Base-by-base conservation (phyloP, 2,113 vertebrate species). In the Murina feae region DNA sequence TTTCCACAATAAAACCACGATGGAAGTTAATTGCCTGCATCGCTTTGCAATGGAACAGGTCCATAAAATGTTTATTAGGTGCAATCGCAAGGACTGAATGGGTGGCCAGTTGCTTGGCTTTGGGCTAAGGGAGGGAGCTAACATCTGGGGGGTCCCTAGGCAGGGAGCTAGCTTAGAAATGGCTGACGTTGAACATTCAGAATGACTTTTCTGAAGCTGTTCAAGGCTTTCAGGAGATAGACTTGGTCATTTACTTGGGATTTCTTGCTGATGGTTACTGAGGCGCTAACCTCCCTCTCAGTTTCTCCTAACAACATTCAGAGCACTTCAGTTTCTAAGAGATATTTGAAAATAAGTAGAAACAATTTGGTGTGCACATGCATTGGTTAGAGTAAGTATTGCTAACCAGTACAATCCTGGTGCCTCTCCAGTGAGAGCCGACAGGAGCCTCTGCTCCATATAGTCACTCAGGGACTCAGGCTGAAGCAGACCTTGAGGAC, bases 21-120 rank as follows among this genome's bases (percentile, higher is more conserved):
- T 68, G 75, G 80, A 69, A 87, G 92, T 80, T 95, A 95, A 96
- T 84, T 87, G 88, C 76, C 80, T 93, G 92, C 58, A 76, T 93
- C 25, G 8, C 79, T 94, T 71, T 66, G 90, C 82, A 23, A 55
- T 65, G 83, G 92, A 95, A 85, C 71, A 75, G 92, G 85, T 55
- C 89, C 90, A 72, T 95, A 93, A 95, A 92, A 89, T 78, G 90
- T 95, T 95, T 90, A 95, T 92, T 55, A 85, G 82, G 78, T 78
- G 53, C 72, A 60, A 42, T 49, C 3, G 1, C 17, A 23, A 51
- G 84, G 39, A 71, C 37, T 12, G 79, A 69, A 91, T 7, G 79
- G 69, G 79, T 51, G 83, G 92, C 83, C 66, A 68, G 86, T 85
- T 32, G n/a, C 71, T 94, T 18, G 87, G 71, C 85, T 96, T 71